A percentile compares a stretch with the other conserved stretches of the same genome.
Evolutionary conservation across 30 jellyfish, hydroid and myxozoan species (phyloP).

Genomic region (Sanderia malayensis): DNA sequence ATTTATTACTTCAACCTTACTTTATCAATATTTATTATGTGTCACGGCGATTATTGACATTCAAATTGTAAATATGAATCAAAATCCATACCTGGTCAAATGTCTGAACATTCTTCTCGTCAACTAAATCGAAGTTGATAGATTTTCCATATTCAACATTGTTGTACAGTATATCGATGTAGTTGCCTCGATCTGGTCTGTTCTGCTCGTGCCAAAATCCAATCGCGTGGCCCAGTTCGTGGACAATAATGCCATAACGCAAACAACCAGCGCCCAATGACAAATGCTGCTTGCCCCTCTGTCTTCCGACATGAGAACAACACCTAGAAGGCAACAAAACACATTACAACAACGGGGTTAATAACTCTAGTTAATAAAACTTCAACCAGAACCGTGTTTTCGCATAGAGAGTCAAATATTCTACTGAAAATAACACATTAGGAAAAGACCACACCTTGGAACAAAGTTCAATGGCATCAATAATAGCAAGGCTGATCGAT

Average conservation of each 20-base stretch:
- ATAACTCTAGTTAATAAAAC: too few species aligned
- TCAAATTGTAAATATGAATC: too few species aligned
- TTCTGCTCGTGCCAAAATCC: slow-evolving; percentile 97
- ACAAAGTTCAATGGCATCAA: too few species aligned
- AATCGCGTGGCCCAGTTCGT: slow-evolving; percentile 91
- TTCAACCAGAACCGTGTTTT: too few species aligned
- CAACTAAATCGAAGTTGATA: slow-evolving; percentile 59
- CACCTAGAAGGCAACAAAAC: slow-evolving; percentile 62
- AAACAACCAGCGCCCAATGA: slow-evolving; percentile 91
- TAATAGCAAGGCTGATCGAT: too few species aligned
- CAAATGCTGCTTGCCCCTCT: slow-evolving; percentile 71
- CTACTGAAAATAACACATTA: too few species aligned
- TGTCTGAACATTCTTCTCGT: slow-evolving; percentile 68
- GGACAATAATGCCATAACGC: slow-evolving; percentile 93
- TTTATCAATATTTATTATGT: too few species aligned
- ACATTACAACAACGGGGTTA: too few species aligned
- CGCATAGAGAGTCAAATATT: too few species aligned
- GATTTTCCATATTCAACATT: slow-evolving; percentile 66
- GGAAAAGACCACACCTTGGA: too few species aligned
- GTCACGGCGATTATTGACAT: too few species aligned
- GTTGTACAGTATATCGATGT: slow-evolving; percentile 77
- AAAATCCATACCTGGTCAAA: slow-evolving; percentile 79
- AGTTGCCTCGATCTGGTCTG: slow-evolving; percentile 93
- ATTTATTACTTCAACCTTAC: too few species aligned
- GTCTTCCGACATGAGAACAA: slow-evolving; percentile 90